Evolutionary conservation across 2,797 vertebrate species (phyloP).

Genomic region (Pseudochirops cupreus): DNA sequence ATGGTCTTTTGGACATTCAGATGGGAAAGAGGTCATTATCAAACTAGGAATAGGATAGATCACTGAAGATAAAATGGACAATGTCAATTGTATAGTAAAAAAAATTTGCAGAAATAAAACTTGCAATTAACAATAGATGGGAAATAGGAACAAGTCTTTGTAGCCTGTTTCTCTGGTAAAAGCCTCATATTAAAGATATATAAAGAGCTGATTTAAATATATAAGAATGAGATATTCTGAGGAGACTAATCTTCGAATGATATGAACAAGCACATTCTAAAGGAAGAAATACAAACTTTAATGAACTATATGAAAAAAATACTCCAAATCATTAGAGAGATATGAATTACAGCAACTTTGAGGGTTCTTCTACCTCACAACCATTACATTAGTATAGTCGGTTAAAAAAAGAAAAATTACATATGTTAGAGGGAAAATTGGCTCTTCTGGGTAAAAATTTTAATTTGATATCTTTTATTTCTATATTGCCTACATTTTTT

Average conservation of each 20-base stretch:
- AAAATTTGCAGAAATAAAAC: neutral
- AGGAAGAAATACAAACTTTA: neutral
- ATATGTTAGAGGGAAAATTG: neutral
- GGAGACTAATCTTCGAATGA: neutral
- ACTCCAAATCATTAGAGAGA: neutral
- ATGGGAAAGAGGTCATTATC: neutral
- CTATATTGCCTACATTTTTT: neutral
- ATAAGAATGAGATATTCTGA: neutral
- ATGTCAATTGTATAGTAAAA: neutral
- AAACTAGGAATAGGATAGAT: neutral
- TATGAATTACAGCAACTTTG: neutral
- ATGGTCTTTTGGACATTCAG: neutral
- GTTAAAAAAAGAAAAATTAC: neutral
- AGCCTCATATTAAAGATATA: neutral
- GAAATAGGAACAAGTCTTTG: neutral
- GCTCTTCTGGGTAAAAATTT: neutral
- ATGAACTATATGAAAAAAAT: neutral
- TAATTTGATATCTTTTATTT: neutral
- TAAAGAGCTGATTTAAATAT: neutral
- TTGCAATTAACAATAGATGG: neutral
- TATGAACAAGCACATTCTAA: neutral
- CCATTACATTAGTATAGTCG: neutral
- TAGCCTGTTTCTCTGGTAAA: neutral
- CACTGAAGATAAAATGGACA: neutral
- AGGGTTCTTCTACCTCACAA: neutral